Evolutionary conservation across 1,140 invertebrate species (phyloP), one percentile per base, ranked within the genome.

Genomic region (Apis dorsata): DNA sequence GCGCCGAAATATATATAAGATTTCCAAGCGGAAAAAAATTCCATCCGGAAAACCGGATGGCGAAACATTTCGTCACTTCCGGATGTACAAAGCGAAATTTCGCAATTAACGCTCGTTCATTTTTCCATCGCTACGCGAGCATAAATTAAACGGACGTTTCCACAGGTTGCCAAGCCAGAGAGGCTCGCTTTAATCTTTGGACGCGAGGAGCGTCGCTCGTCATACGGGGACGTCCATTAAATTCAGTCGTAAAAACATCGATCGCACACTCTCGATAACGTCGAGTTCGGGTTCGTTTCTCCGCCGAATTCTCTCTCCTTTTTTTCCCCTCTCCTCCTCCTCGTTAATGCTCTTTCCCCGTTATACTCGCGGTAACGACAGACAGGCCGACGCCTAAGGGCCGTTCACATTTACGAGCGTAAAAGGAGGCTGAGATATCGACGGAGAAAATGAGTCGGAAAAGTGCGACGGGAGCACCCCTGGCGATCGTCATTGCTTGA

Each of bases 391-490:
- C 91, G 90, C 90, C 89, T 90, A 90, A 91, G 91, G 89, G 90
- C 90, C 90, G 87, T 91, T 91, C 89, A 88, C 90, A 79, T 91
- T 91, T 91, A 91, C 89, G 91, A 91, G 89, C 84, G 75, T 73
- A 85, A 86, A 84, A 78, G 85, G 79, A 81, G 81, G 88, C 90
- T 81, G 80, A 86, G 88, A 90, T 90, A 90, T 90, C 90, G 89
- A 77, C 62, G 74, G 83, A 82, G 89, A 91, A 91, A 91, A 91
- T 90, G 91, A 91, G 89, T 91, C 82, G 89, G 87, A 90, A 91
- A 91, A 91, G 88, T 90, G 87, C 86, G 90, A 84, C 86, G 79
- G 88, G 87, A 88, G 85, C 81, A 85, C 80, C 82, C 85, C 85
- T 85, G 89, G 85, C 88, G 83, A 90, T 87, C 88, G 85, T 86